These are phyloP conservation scores for Merops nubicus DNA, from an alignment of 2,113 vertebrate genomes.

Conservation along the genomic window DNA sequence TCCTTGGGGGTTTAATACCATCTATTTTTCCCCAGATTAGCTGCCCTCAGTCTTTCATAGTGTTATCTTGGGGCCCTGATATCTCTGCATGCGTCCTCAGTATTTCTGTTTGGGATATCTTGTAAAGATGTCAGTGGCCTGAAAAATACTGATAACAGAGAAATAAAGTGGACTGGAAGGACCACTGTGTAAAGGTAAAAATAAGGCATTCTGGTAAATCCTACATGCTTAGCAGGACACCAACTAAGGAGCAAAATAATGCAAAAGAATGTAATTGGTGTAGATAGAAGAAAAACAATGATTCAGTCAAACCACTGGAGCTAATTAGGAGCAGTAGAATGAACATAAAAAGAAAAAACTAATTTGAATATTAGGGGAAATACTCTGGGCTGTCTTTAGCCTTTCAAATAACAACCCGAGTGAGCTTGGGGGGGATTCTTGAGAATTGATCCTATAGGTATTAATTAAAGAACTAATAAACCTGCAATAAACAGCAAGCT, in stretches of 20 bases:
- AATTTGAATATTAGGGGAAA: neutral
- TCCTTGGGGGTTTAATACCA: neutral
- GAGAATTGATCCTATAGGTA: constrained; percentile 23
- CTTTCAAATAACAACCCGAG: neutral
- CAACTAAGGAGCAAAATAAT: neutral
- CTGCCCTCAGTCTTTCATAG: neutral
- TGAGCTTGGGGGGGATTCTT: neutral
- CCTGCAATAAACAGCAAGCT: neutral
- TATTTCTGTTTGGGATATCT: neutral
- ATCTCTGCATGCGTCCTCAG: neutral
- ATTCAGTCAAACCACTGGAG: neutral
- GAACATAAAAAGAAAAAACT: constrained; percentile 17
- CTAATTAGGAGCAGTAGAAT: constrained; percentile 25
- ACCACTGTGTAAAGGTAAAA: neutral
- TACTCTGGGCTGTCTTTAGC: neutral
- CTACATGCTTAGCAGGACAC: neutral
- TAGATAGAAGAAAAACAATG: neutral
- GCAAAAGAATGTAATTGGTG: neutral
- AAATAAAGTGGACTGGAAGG: neutral
- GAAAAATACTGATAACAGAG: neutral
- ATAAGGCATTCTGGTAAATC: neutral
- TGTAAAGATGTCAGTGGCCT: neutral
- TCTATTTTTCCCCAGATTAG: neutral
- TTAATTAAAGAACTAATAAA: constrained; percentile 42
- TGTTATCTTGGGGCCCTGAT: neutral